These are phyloP conservation scores for Psammodynastes pulverulentus DNA, from an alignment of 2,113 vertebrate genomes.

Conservation along the genomic window DNA sequence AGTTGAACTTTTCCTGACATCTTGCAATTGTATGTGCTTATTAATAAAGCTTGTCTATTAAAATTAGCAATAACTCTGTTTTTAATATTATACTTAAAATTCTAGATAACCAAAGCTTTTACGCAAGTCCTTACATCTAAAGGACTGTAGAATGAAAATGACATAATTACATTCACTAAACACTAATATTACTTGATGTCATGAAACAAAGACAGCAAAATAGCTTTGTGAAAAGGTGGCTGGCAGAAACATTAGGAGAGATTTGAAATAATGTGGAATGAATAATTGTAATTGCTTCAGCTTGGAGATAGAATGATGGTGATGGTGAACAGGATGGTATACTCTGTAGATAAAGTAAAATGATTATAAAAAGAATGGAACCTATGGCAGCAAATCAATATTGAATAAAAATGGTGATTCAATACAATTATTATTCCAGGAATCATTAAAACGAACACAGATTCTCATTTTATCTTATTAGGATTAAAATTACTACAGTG, in stretches of 20 bases:
- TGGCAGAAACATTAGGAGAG: background rate
- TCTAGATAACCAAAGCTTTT: constrained; percentile 10
- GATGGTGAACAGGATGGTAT: background rate
- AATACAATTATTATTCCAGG: background rate
- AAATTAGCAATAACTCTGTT: background rate
- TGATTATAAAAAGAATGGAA: background rate
- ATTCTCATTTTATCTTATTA: background rate
- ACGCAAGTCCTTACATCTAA: background rate
- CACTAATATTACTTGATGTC: background rate
- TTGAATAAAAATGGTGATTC: background rate
- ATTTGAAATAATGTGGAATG: background rate
- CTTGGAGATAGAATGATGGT: background rate
- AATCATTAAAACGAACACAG: background rate
- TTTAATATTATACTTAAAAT: constrained; percentile 34
- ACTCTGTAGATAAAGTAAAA: background rate
- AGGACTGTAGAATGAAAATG: background rate
- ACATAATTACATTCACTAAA: background rate
- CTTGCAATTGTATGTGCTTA: constrained; percentile 13
- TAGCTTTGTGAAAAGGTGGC: background rate
- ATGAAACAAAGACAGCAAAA: background rate
- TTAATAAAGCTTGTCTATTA: constrained; percentile 37
- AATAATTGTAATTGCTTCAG: background rate
- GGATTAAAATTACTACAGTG: background rate
- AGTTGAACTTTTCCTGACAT: constrained; percentile 35
- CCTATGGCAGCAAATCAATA: background rate